A percentile compares a stretch with the other conserved stretches of the same genome.
These are phyloP conservation scores for Phrynosoma platyrhinos DNA, from an alignment of 2,113 vertebrate species.

Conservation along the genomic window DNA sequence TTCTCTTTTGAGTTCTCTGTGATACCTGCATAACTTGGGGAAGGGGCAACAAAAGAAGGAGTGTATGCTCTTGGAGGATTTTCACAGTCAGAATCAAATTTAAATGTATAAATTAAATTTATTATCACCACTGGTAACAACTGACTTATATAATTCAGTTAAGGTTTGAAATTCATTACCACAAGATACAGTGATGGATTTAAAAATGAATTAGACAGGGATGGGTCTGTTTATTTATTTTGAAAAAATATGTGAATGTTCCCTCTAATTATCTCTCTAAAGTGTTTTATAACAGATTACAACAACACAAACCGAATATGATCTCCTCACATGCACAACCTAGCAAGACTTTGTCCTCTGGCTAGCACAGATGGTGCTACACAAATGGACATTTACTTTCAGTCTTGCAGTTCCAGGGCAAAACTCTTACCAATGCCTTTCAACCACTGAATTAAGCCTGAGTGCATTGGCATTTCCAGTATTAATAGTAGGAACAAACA, in stretches of 20 bases:
- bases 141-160: not conserved
- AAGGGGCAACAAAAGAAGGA: not conserved
- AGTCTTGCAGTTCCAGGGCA: too few species aligned
- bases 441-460: not conserved
- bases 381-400: too few species aligned
- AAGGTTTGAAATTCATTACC: not conserved
- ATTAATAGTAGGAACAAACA: not conserved
- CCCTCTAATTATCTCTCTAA: not conserved
- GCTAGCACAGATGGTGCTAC: not conserved
- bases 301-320: not conserved
- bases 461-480: not conserved
- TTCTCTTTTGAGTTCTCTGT: not conserved
- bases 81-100: constrained; percentile 1
- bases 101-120: not conserved
- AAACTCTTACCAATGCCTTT: not conserved
- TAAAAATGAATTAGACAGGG: not conserved
- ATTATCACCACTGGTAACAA: not conserved
- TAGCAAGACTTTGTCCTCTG: not conserved
- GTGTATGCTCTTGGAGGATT: not conserved
- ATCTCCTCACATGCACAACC: not conserved
- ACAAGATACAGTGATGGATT: not conserved
- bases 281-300: not conserved
- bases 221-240: not conserved
- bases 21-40: not conserved
- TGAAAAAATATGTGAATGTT: not conserved